Percentiles rank a stretch among this genome's conserved stretches.
Evolutionary conservation across 1,140 invertebrate species (phyloP).

Genomic region (Drosophila orena): DNA sequence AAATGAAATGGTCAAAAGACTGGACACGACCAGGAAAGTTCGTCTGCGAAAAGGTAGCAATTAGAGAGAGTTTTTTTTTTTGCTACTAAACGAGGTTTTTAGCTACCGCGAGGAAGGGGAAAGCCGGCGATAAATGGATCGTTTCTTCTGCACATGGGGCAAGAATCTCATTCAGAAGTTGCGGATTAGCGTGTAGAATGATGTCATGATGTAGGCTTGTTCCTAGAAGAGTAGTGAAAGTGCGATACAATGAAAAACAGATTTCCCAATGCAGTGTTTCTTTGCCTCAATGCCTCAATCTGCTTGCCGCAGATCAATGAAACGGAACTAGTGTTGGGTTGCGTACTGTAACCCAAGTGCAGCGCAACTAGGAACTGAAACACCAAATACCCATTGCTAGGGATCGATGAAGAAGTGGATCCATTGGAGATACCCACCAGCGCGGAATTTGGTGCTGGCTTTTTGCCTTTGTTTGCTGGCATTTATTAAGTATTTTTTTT

Average conservation of each 20-base stretch:
- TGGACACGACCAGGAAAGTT: constrained; percentile 23
- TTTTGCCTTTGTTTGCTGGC: constrained; percentile 34
- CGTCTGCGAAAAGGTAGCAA: constrained; percentile 35
- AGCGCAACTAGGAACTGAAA: constrained; percentile 34
- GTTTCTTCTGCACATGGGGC: constrained; percentile 23
- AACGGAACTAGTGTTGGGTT: too few species aligned
- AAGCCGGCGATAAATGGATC: constrained; percentile 1
- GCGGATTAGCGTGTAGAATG: not conserved
- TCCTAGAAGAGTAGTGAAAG: not conserved
- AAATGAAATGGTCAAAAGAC: constrained; percentile 53
- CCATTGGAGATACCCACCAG: constrained; percentile 51
- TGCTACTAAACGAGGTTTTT: constrained; percentile 14
- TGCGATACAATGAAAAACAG: too few species aligned
- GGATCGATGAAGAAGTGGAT: constrained; percentile 26
- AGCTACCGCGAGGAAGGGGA: constrained; percentile 10
- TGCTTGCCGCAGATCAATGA: not conserved
- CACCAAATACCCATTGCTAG: constrained; percentile 19
- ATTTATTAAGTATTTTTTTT: constrained; percentile 28
- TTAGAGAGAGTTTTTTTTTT: constrained; percentile 31
- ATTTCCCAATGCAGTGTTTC: not conserved
- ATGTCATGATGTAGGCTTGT: constrained; percentile 4
- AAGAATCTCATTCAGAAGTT: constrained; percentile 22
- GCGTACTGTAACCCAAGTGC: too few species aligned
- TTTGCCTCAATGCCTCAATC: constrained; percentile 9
- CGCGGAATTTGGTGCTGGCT: not conserved